A percentile compares a stretch with the other conserved stretches of the same genome.
Conservation (phyloP, 2,797 vertebrate genomes). For the Clamator glandarius region DNA sequence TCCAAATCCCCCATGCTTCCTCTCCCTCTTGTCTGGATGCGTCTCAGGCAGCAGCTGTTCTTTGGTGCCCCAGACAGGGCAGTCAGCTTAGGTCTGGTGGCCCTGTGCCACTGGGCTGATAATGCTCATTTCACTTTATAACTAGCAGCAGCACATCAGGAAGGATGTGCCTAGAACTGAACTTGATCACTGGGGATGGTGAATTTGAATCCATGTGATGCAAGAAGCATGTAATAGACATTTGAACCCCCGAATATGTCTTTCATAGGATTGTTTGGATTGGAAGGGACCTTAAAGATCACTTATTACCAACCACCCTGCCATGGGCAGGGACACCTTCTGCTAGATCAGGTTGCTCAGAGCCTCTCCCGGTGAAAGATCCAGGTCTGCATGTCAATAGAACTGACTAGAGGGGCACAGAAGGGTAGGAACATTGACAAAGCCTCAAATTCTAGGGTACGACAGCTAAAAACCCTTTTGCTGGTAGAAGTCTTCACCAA, state of each 20-base stretch:
- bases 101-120: neutral
- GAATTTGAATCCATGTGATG: neutral
- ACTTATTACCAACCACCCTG: no score
- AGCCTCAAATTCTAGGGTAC: neutral
- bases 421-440: neutral
- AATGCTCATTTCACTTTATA: neutral
- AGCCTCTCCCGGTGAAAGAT: neutral
- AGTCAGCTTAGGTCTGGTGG: neutral
- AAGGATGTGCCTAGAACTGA: neutral
- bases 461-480: neutral
- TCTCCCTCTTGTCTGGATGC: neutral
- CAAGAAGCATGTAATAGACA: neutral
- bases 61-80: neutral
- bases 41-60: neutral
- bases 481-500: neutral
- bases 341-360: no score
- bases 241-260: neutral
- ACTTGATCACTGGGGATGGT: neutral
- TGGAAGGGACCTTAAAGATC: no score
- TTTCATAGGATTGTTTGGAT: no score
- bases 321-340: no score
- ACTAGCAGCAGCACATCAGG: neutral
- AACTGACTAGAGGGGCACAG: neutral
- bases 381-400: rapidly evolving
- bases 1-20: neutral